phyloP scores from a whole-genome alignment of 2,888 invertebrate genomes.

The Microplitis deprimator region DNA sequence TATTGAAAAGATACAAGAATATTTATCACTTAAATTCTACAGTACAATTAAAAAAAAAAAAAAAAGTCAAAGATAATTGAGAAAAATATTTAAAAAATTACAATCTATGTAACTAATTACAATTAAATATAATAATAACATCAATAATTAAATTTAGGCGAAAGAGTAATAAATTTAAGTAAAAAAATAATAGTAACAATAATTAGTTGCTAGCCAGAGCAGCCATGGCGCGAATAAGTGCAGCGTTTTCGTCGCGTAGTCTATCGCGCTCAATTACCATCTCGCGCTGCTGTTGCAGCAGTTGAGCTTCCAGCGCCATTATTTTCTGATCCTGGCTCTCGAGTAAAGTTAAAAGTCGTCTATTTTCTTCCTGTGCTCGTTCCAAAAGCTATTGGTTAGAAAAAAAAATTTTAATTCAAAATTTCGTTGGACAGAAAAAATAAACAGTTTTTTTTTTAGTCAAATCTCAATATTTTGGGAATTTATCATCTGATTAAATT shows the following conservation, averaged over 20 bases:
- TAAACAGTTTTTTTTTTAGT: no score
- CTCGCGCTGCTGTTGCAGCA: slow-evolving; percentile 66
- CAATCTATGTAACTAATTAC: no score
- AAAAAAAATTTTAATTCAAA: background rate
- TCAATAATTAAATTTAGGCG: slow-evolving; percentile 5
- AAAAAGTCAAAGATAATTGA: no score
- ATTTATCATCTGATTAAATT: no score
- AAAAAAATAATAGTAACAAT: background rate
- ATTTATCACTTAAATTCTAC: no score
- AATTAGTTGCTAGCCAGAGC: slow-evolving; percentile 63
- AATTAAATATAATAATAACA: no score
- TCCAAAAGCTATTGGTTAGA: slow-evolving; percentile 63
- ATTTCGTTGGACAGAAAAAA: background rate
- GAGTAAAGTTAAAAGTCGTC: slow-evolving; percentile 66
- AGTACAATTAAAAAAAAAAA: no score
- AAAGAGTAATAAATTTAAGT: slow-evolving; percentile 9
- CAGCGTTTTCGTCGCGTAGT: slow-evolving; percentile 67
- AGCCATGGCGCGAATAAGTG: slow-evolving; percentile 67
- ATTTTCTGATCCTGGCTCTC: slow-evolving; percentile 70
- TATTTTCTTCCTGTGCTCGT: slow-evolving; percentile 69
- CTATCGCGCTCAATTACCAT: slow-evolving; percentile 65
- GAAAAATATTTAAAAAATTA: no score
- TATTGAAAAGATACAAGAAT: no score
- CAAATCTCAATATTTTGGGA: no score
- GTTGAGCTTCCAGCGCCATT: slow-evolving; percentile 65